Percentiles rank a stretch among this genome's conserved stretches.
These are phyloP conservation scores for Asteroscopus sphinx DNA, from an alignment of 2,888 invertebrate species.

Conservation along the genomic window DNA sequence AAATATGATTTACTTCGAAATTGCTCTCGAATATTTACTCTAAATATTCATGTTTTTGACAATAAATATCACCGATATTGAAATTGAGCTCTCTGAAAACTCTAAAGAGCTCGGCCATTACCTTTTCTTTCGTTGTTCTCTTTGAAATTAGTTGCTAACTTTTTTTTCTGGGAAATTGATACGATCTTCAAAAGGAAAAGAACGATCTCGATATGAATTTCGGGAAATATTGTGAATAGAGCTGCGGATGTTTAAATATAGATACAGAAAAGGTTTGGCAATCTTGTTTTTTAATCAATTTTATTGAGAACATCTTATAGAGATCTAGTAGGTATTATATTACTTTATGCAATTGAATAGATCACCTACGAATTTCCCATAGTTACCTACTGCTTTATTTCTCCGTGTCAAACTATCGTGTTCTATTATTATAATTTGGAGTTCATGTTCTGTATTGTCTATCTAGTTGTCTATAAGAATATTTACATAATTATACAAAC, in stretches of 20 bases:
- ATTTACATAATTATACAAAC: too few relatives aligned
- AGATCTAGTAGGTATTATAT: not conserved
- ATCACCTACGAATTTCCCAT: not conserved
- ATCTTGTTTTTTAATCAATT: conserved; percentile 24
- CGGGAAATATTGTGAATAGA: conserved; percentile 24
- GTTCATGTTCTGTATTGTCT: too few relatives aligned
- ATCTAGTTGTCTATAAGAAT: too few relatives aligned
- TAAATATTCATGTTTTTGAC: conserved; percentile 51
- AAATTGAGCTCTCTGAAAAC: conserved; percentile 51
- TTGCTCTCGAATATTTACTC: conserved; percentile 34
- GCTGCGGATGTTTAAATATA: conserved; percentile 25
- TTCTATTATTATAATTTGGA: not conserved
- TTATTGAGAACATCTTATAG: not conserved
- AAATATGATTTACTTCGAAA: conserved; percentile 35
- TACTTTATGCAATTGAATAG: not conserved
- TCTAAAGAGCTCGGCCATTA: conserved; percentile 51
- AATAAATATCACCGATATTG: conserved; percentile 48
- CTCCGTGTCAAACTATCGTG: not conserved
- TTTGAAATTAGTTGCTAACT: conserved; percentile 56
- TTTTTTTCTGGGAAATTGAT: conserved; percentile 48
- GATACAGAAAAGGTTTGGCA: not conserved
- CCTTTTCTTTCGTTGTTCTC: conserved; percentile 48
- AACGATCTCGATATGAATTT: conserved; percentile 26
- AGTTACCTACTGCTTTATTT: not conserved
- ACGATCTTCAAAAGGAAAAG: conserved; percentile 50